A percentile compares a stretch with the other conserved stretches of the same genome.
Evolutionary conservation across 1,140 invertebrate species (phyloP).

Genomic region (Trichomalopsis sarcophagae): DNA sequence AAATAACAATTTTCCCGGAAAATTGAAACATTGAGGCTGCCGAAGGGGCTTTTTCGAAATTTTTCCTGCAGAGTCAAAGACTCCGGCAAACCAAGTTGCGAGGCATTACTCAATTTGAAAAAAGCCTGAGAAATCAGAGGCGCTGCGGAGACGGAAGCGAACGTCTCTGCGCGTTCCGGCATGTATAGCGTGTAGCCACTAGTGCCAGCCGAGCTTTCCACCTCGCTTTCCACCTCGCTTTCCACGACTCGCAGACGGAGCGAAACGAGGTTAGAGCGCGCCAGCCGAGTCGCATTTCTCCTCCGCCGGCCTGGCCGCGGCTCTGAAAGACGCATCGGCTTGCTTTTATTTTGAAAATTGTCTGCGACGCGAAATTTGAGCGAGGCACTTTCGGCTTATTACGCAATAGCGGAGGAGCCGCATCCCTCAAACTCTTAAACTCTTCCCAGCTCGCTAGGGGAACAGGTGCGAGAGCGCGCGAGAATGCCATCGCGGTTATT

Average conservation of each 20-base stretch:
- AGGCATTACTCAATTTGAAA: slow-evolving; percentile 42
- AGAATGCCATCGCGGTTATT: slow-evolving; percentile 28
- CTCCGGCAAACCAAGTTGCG: slow-evolving; percentile 17
- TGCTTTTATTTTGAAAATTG: no score
- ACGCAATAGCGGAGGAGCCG: no score
- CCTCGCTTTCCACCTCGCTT: no score
- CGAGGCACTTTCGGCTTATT: no score
- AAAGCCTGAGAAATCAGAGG: slow-evolving; percentile 40
- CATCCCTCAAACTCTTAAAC: no score
- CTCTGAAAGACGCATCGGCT: not conserved
- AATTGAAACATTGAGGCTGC: not conserved
- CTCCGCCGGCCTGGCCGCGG: not conserved
- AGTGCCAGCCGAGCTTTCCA: no score
- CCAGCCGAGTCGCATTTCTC: not conserved
- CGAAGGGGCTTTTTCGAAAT: not conserved
- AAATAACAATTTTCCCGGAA: not conserved
- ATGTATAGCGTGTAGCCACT: no score
- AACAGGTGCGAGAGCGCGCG: not conserved
- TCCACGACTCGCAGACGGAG: no score
- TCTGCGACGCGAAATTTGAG: not conserved
- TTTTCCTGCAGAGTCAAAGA: slow-evolving; percentile 17
- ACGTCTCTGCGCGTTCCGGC: no score
- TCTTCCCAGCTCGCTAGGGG: no score
- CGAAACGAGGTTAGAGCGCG: not conserved
- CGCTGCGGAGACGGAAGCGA: not conserved